Evolutionary conservation across 2,113 vertebrate species (phyloP).

Genomic region (Heterotis niloticus): DNA sequence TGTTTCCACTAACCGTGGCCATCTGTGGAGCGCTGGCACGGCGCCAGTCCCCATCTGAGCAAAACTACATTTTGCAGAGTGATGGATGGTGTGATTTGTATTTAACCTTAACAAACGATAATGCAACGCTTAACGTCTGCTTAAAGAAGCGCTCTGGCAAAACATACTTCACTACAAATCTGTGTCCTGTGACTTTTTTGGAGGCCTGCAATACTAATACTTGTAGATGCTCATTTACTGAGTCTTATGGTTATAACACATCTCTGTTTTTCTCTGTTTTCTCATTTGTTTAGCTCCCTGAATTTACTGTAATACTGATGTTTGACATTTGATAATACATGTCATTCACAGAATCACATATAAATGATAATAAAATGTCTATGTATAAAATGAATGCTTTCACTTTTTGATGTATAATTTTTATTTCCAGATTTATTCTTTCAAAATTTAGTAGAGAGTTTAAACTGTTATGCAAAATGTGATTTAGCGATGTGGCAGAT

Average conservation of each 20-base stretch:
- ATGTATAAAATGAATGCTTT: no score
- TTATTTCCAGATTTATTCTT: no score
- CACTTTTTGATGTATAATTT: no score
- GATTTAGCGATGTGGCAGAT: no score
- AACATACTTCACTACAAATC: slow-evolving; percentile 8
- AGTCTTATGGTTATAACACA: no score
- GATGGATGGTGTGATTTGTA: slow-evolving; percentile 40
- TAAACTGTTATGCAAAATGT: no score
- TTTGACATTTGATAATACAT: no score
- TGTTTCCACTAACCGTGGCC: slow-evolving; percentile 42
- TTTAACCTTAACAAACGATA: slow-evolving; percentile 47
- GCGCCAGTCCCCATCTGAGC: slow-evolving; percentile 44
- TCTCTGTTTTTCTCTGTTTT: background rate
- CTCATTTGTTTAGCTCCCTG: background rate
- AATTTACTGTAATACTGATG: no score
- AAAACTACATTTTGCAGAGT: slow-evolving; percentile 34
- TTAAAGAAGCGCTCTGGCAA: slow-evolving; percentile 24
- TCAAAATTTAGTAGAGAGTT: no score
- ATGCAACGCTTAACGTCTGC: slow-evolving; percentile 25
- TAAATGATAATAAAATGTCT: no score
- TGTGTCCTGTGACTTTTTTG: slow-evolving; percentile 9
- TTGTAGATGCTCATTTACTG: background rate
- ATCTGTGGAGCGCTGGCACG: slow-evolving; percentile 37
- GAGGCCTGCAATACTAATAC: background rate
- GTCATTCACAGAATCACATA: no score